Evolutionary conservation across 2,888 invertebrate species (phyloP).

Genomic region (Diaphora mendica): DNA sequence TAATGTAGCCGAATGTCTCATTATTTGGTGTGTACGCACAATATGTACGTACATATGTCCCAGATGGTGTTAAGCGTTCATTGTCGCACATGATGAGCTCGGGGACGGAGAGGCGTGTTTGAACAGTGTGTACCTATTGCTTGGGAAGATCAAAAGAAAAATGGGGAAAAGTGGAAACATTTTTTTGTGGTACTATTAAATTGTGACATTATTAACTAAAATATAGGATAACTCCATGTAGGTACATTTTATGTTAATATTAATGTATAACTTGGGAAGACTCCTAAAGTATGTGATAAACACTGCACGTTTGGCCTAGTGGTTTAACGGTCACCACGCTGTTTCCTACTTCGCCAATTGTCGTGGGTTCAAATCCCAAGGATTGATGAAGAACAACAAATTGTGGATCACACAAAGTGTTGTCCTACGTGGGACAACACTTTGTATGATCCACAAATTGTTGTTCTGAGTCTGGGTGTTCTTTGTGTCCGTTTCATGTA

Average conservation of each 20-base stretch:
- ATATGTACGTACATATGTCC: neutral
- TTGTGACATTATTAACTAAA: neutral
- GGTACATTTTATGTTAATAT: neutral
- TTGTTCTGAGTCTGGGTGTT: too few relatives aligned
- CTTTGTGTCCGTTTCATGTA: too few relatives aligned
- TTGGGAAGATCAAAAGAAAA: neutral
- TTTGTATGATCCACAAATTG: too few relatives aligned
- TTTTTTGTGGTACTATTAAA: neutral
- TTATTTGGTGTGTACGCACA: neutral
- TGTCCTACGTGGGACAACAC: too few relatives aligned
- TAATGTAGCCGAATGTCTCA: neutral
- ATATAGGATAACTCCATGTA: neutral
- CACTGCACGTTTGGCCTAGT: too few relatives aligned
- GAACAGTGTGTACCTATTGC: neutral
- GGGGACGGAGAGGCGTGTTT: neutral
- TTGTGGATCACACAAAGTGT: too few relatives aligned
- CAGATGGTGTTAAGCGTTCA: neutral
- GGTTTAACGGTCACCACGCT: too few relatives aligned
- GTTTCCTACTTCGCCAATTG: too few relatives aligned
- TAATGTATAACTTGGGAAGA: too few relatives aligned
- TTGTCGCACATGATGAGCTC: constrained; percentile 4
- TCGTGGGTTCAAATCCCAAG: too few relatives aligned
- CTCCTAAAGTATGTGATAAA: too few relatives aligned
- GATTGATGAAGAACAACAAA: too few relatives aligned
- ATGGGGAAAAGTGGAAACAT: neutral